phyloP scores from a whole-genome alignment of 2,888 invertebrate genomes.

The Mycalesis mineus region DNA sequence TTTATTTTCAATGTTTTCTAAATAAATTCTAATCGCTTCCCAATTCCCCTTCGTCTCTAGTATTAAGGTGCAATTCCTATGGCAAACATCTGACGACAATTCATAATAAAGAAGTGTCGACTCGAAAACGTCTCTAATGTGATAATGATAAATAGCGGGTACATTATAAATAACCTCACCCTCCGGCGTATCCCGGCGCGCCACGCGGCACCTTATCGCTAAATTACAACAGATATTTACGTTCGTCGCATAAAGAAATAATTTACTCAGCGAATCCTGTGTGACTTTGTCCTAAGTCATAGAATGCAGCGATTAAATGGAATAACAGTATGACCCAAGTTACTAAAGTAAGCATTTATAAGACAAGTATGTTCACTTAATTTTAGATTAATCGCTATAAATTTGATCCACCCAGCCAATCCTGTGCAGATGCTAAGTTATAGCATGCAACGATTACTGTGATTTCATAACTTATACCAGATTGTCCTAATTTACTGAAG shows the following conservation, averaged over 20 bases:
- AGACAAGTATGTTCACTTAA: conserved; percentile 40
- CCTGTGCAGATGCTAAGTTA: conserved; percentile 36
- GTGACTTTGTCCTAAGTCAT: conserved; percentile 28
- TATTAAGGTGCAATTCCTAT: no score
- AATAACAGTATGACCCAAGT: not conserved
- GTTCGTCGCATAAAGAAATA: conserved; percentile 63
- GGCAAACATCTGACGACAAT: no score
- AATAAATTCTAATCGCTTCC: no score
- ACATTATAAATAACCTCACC: conserved; percentile 25
- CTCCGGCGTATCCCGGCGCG: conserved; percentile 41
- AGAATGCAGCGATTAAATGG: conserved; percentile 25
- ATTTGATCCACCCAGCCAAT: conserved; percentile 68
- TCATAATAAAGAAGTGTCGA: conserved; percentile 6
- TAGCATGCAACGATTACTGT: conserved; percentile 30
- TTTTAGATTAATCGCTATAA: conserved; percentile 58
- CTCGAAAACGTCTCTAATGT: conserved; percentile 11
- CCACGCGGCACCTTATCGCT: conserved; percentile 55
- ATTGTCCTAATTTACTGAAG: not conserved
- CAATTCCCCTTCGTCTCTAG: no score
- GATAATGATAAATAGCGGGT: conserved; percentile 26
- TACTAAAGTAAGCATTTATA: not conserved
- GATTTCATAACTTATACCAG: not conserved
- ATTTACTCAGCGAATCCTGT: conserved; percentile 62
- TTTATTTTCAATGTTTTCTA: no score
- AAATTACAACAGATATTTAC: conserved; percentile 65